Conservation (phyloP, 2,888 invertebrate species). For the Dryobota labecula region DNA sequence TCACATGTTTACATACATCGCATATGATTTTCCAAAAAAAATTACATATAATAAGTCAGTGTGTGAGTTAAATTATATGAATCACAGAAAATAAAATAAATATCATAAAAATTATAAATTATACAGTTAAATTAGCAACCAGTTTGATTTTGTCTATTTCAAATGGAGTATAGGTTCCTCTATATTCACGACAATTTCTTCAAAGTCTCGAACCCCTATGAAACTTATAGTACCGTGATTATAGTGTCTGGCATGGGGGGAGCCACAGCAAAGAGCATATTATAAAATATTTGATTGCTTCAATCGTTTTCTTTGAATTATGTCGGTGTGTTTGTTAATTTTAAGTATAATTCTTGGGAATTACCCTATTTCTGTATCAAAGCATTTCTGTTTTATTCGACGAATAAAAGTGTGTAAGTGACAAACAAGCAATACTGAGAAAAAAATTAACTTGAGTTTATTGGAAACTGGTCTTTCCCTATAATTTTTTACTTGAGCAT, state of each 20-base stretch:
- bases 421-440: neutral
- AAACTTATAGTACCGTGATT: conserved; percentile 15
- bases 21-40: too few relatives aligned
- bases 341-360: conserved; percentile 1
- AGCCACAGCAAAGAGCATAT: conserved; percentile 19
- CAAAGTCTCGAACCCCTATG: conserved; percentile 50
- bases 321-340: neutral
- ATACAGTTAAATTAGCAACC: too few relatives aligned
- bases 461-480: neutral
- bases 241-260: conserved; percentile 13
- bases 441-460: neutral
- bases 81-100: too few relatives aligned
- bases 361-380: neutral
- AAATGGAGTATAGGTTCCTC: too few relatives aligned
- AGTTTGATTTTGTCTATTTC: too few relatives aligned
- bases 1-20: too few relatives aligned
- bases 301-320: conserved; percentile 26
- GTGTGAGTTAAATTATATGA: too few relatives aligned
- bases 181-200: conserved; percentile 66
- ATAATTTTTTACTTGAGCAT: too few relatives aligned
- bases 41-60: too few relatives aligned
- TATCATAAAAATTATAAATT: too few relatives aligned
- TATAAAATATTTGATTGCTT: conserved; percentile 7
- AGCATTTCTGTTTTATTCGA: neutral
- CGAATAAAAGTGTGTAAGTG: neutral